Evolutionary conservation across 1,140 invertebrate genomes (phyloP).

Genomic region (Cotesia chilonis): DNA sequence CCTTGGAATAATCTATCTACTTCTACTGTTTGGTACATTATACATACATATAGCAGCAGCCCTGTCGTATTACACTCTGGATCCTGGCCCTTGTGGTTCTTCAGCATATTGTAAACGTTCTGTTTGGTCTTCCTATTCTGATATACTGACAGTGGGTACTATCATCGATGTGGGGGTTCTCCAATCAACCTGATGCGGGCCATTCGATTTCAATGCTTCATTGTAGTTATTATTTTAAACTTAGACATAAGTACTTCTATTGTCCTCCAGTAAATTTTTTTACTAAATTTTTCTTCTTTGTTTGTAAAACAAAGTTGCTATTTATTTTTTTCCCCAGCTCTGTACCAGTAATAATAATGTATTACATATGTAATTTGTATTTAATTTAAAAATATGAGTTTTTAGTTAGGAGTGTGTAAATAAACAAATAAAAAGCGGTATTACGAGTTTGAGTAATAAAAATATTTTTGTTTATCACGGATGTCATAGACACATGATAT

Average conservation of each 20-base stretch:
- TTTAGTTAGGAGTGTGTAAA: neutral
- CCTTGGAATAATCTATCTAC: no score
- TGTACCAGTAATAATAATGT: no score
- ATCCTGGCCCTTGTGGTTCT: neutral
- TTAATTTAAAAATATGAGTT: neutral
- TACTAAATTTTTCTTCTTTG: neutral
- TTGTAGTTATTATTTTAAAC: neutral
- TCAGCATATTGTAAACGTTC: neutral
- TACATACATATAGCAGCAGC: neutral
- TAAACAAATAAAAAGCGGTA: slow-evolving; percentile 1
- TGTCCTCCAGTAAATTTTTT: neutral
- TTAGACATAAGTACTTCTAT: neutral
- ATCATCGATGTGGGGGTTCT: slow-evolving; percentile 26
- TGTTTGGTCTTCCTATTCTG: slow-evolving; percentile 18
- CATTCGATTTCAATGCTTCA: slow-evolving; percentile 25
- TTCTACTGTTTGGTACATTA: neutral
- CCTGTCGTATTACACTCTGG: neutral
- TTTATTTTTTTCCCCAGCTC: no score
- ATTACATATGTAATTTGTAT: no score
- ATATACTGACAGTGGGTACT: slow-evolving; percentile 23
- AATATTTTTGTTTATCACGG: neutral
- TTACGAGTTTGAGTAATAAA: neutral
- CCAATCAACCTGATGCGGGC: slow-evolving; percentile 36
- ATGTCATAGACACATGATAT: neutral
- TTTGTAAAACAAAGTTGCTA: no score